phyloP scores from a whole-genome alignment of 2,888 invertebrate genomes.

The Troides helena region DNA sequence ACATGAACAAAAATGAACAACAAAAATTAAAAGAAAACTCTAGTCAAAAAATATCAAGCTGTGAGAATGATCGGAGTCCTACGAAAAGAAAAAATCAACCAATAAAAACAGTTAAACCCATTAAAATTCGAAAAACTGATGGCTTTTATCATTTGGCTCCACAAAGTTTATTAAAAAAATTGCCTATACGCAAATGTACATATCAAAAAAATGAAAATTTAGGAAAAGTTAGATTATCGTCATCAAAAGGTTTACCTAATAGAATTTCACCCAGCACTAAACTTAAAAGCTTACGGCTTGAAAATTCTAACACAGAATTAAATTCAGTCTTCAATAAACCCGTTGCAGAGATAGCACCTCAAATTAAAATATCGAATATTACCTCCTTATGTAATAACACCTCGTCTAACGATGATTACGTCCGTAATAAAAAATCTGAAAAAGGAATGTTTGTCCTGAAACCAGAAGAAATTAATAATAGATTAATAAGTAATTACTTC shows the following conservation, averaged over 20 bases:
- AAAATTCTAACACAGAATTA: neutral
- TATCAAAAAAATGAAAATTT: neutral
- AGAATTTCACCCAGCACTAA: neutral
- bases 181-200: constrained; percentile 23
- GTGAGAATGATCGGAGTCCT: constrained; percentile 28
- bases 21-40: constrained; percentile 12
- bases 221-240: neutral
- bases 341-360: constrained; percentile 48
- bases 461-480: constrained; percentile 72
- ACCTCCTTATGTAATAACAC: constrained; percentile 17
- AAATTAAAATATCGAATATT: constrained; percentile 45
- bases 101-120: constrained; percentile 55
- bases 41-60: constrained; percentile 20
- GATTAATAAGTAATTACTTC: constrained; percentile 32
- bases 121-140: constrained; percentile 61
- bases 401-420: constrained; percentile 5
- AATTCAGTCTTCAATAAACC: constrained; percentile 35
- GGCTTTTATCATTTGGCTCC: constrained; percentile 56
- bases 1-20: constrained; percentile 2
- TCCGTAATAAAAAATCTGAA: constrained; percentile 38
- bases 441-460: constrained; percentile 64
- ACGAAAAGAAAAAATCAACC: constrained; percentile 18
- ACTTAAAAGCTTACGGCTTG: neutral
- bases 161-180: constrained; percentile 42
- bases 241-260: constrained; percentile 4